Conservation (phyloP, 1,140 invertebrate genomes). For the Aricia agestis region DNA sequence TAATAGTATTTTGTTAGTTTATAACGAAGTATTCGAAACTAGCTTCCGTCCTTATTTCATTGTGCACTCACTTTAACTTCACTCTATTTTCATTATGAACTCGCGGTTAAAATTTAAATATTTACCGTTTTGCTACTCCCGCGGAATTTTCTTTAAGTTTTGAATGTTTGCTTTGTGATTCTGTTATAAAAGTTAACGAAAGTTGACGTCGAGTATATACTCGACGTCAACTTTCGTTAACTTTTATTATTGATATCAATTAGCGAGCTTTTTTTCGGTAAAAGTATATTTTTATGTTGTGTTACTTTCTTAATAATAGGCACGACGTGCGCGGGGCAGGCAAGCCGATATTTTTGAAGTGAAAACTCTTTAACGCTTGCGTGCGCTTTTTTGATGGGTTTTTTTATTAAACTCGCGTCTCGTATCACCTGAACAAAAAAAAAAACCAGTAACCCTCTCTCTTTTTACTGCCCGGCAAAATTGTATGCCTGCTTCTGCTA, state of each 20-base stretch:
- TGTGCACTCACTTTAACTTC: background rate
- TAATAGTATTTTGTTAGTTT: background rate
- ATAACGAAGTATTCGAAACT: conserved; percentile 1
- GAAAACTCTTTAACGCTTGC: too few relatives aligned
- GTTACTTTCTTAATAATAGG: background rate
- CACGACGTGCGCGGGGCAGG: too few relatives aligned
- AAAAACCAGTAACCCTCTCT: too few relatives aligned
- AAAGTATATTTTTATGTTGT: background rate
- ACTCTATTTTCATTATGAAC: background rate
- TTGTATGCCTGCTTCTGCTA: too few relatives aligned
- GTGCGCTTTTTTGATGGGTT: too few relatives aligned
- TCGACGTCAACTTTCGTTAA: background rate
- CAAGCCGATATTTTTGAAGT: too few relatives aligned
- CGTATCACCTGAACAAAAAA: too few relatives aligned
- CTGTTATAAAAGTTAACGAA: background rate
- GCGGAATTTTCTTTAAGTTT: background rate
- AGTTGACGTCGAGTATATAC: background rate
- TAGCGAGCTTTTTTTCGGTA: background rate
- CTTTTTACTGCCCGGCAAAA: too few relatives aligned
- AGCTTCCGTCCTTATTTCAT: conserved; percentile 2
- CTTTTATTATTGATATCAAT: background rate
- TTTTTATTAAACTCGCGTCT: too few relatives aligned
- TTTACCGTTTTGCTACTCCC: background rate
- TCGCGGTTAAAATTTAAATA: background rate
- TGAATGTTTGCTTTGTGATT: background rate